A percentile compares a stretch with the other conserved stretches of the same genome.
Evolutionary conservation across 2,888 invertebrate genomes (phyloP).

Genomic region (Drosophila fulvimacula): DNA sequence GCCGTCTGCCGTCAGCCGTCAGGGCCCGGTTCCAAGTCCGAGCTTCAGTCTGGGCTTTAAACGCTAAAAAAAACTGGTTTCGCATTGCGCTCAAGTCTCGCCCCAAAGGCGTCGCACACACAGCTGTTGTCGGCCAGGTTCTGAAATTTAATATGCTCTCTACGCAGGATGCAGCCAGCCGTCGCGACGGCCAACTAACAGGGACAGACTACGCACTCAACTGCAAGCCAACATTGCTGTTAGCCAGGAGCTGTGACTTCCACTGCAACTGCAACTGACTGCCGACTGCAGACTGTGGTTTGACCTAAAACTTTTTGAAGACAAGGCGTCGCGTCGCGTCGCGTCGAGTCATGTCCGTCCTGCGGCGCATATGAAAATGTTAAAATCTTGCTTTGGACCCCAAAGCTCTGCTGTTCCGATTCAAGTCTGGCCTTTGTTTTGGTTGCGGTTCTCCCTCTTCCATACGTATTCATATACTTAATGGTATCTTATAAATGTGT

Average conservation of each 20-base stretch:
- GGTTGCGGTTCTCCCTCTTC: slow-evolving; percentile 19
- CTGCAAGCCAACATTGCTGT: slow-evolving; percentile 24
- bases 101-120: slow-evolving; percentile 56
- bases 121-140: slow-evolving; percentile 68
- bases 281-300: slow-evolving; percentile 53
- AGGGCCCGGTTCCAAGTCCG: slow-evolving; percentile 14
- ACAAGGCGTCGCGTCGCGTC: slow-evolving; percentile 27
- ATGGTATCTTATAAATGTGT: neutral
- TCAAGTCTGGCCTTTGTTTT: slow-evolving; percentile 43
- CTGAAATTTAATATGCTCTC: slow-evolving; percentile 76
- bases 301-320: slow-evolving; percentile 70
- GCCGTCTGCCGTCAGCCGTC: slow-evolving; percentile 55
- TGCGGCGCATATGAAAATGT: slow-evolving; percentile 45
- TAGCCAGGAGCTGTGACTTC: slow-evolving; percentile 31
- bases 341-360: slow-evolving; percentile 25
- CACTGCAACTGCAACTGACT: slow-evolving; percentile 24
- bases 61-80: slow-evolving; percentile 57
- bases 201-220: slow-evolving; percentile 38
- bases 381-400: slow-evolving; percentile 43
- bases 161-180: slow-evolving; percentile 72
- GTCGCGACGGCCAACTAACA: slow-evolving; percentile 14
- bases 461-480: slow-evolving; percentile 15
- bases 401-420: slow-evolving; percentile 48
- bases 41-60: slow-evolving; percentile 36
- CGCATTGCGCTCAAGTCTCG: slow-evolving; percentile 34